Evolutionary conservation across 2,113 vertebrate species (phyloP), one percentile per base, ranked within the genome.

Genomic region (Hypocryptadius cinnamomeus): DNA sequence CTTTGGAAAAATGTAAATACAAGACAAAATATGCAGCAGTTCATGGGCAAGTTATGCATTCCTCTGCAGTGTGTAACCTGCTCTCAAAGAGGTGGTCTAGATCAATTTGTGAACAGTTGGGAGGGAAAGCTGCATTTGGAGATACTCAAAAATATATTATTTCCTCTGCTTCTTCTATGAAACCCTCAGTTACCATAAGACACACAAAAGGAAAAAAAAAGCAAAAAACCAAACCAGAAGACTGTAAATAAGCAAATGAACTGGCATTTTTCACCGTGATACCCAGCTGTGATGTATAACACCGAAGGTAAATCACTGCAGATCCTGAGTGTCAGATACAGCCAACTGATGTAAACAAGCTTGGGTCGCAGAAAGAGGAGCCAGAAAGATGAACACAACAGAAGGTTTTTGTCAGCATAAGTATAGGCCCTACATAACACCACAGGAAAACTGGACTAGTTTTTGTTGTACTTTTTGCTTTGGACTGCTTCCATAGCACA

Each of bases 1-100:
- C 19, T 66, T 91, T 66, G 51, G 57, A 95, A 95, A 97, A 96
- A 95, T 94, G 93, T 94, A 95, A 96, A 92, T 90, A 95, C 64
- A 87, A 53, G 64, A 85, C 48, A 91, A 96, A 95, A 91, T 95
- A 92, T 74, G 84, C 93, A 92, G 85, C 83, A 91, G 92, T 95
- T 96, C 96, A 95, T 60, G 77, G 88, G 65, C 87, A 95, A 95
- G 90, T 96, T 94, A 89, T 85, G 87, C 94, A 96, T 96, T 96
- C 94, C 79, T 90, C 73, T 87, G 72, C 71, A 92, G 71, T 94
- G 92, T 88, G 93, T 96, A 94, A 95, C 92, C 85, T 94, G 77
- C 86, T 96, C 68, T 89, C 82, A 74, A 92, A 93, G 89, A 93
- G 89, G 91, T 94, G 91, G 93, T 94, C 92, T 96, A 71, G 68